A percentile compares a stretch with the other conserved stretches of the same genome.
Conservation (phyloP, 53 echinoderm and acorn worm species). For the Stichopus horrens region DNA sequence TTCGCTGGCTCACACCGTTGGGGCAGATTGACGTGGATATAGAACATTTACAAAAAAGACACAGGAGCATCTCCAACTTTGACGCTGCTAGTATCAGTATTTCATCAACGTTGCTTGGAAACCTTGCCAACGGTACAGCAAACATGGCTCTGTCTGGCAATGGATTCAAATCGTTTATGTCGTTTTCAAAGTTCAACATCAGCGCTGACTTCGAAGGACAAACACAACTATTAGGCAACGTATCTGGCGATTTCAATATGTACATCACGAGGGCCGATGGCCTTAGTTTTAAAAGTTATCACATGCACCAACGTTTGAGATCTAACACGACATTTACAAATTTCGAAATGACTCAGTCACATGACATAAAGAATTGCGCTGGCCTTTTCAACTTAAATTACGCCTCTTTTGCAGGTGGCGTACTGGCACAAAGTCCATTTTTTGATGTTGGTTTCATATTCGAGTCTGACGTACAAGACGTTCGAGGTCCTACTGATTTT, state of each 20-base stretch:
- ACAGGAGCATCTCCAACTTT: neutral
- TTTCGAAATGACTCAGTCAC: neutral
- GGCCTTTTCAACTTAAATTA: neutral
- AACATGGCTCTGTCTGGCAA: neutral
- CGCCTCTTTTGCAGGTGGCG: neutral
- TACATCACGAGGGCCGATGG: neutral
- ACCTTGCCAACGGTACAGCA: neutral
- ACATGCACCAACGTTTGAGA: neutral
- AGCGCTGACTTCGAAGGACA: neutral
- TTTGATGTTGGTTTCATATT: neutral
- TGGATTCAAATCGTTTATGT: neutral
- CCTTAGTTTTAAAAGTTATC: neutral
- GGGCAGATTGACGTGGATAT: neutral
- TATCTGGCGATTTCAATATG: neutral
- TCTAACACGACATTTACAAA: neutral
- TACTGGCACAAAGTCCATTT: neutral
- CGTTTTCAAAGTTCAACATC: neutral
- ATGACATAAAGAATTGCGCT: neutral
- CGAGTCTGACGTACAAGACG: neutral
- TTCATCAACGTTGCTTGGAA: neutral
- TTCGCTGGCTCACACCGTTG: neutral
- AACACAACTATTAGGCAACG: neutral
- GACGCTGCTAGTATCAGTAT: neutral
- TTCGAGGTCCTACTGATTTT: neutral
- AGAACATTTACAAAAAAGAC: neutral